Base-by-base conservation (phyloP, 2,113 vertebrate species). In the Hemicordylus capensis region DNA sequence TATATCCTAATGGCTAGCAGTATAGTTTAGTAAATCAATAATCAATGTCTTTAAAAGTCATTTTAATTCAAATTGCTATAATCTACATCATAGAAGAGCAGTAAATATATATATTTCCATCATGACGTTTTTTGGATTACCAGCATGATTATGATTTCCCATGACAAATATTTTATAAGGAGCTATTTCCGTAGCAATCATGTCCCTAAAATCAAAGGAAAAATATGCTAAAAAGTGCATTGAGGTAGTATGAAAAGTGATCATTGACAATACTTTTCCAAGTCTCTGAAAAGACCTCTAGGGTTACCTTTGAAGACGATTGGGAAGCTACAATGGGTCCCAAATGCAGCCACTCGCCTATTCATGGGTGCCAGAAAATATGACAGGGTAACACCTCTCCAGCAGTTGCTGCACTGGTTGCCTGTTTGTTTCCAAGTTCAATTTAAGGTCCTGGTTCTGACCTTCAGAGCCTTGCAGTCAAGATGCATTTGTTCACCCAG, bases 21-120 rank as follows among this genome's bases (percentile, higher is more conserved):
- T 87, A 82, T 66, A 93, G 76, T 89, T 95, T 95, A 93, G 91
- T 73, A 93, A 84, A 94, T 95, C 93, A 94, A 93, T 93, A 94
- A 91, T 88, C 91, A 91, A 89, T 95, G 58, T 92, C 93, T 85
- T 90, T 94, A 90, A 92, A 94, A 94, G 88, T 94, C 9, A 84
- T 67, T 92, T n/a, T 92, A 89, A 94, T 94, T 94, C 64, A 89
- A 91, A 94, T 94, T 80, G 89, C 89, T 91, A 56, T 85, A 76
- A 89, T 89, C 7, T 73, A 70, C n/a, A 66, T 94, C 91, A 76
- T 88, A 63, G 84, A 75, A 92, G 84, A n/a, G 89, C 88, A 81
- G 88, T 11, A 84, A 80, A 85, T 17, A 85, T 85, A 46, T 31
- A 67, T 88, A 92, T 94, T 93, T 91, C 63, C n/a, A 91, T 87